Conservation (phyloP, 1,140 invertebrate species). For the Mizuhopecten yessoensis region DNA sequence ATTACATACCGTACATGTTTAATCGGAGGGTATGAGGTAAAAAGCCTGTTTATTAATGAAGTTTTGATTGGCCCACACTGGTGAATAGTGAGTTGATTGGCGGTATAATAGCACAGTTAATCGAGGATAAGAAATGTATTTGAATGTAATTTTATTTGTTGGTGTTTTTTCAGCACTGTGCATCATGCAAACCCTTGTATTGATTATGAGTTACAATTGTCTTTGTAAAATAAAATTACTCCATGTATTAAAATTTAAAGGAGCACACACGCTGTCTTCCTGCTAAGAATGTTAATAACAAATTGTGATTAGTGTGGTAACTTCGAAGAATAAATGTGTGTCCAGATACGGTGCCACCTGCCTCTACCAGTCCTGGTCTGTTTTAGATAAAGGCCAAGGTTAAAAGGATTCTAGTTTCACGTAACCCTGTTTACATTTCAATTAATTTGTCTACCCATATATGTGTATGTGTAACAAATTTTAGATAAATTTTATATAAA, state of each 20-base stretch:
- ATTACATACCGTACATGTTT: background rate
- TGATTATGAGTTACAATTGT: background rate
- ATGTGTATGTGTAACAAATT: too few relatives aligned
- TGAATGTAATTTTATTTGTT: background rate
- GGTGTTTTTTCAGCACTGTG: background rate
- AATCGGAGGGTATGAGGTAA: too few relatives aligned
- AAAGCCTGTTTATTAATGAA: slow-evolving; percentile 30
- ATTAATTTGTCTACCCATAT: too few relatives aligned
- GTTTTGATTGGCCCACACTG: background rate
- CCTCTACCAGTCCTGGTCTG: too few relatives aligned
- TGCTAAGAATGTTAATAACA: background rate
- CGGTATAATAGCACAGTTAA: background rate
- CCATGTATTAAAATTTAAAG: background rate
- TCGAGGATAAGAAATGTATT: background rate
- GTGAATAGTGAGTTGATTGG: background rate
- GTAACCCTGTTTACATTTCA: too few relatives aligned
- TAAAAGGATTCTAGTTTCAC: too few relatives aligned
- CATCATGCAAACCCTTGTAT: background rate
- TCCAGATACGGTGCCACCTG: background rate
- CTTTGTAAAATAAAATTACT: background rate
- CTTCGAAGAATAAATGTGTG: background rate
- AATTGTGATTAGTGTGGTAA: background rate
- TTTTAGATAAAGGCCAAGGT: too few relatives aligned
- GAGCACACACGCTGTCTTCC: background rate
- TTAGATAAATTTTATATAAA: too few relatives aligned